phyloP scores from a whole-genome alignment of 2,797 vertebrate species.

The Hirundo rustica region DNA sequence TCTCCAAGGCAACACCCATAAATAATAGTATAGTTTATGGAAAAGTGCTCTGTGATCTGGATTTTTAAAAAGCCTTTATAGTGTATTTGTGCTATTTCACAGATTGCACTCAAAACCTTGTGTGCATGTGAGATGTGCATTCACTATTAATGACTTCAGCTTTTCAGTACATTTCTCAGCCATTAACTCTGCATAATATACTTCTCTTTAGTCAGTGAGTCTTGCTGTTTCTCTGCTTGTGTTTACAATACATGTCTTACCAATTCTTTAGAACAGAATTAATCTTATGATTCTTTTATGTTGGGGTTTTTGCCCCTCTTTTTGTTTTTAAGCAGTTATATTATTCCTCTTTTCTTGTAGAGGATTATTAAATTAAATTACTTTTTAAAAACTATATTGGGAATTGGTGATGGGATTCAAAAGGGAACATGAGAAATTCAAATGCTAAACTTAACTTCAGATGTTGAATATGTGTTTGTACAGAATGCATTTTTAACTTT shows the following conservation, averaged over 20 bases:
- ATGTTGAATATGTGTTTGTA: background rate
- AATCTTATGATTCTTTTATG: background rate
- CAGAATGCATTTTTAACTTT: background rate
- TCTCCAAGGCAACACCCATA: background rate
- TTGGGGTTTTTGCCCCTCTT: accelerated
- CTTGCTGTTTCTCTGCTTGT: background rate
- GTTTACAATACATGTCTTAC: background rate
- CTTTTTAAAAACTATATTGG: background rate
- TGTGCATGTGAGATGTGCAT: background rate
- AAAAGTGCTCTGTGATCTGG: background rate
- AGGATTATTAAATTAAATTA: background rate
- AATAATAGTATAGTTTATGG: background rate
- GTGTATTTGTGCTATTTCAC: background rate
- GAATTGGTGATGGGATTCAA: background rate
- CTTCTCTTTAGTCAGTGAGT: background rate
- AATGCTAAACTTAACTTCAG: background rate
- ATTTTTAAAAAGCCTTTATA: background rate
- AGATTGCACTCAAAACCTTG: background rate
- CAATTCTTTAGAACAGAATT: background rate
- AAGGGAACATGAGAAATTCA: background rate
- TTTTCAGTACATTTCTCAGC: background rate
- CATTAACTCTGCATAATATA: background rate
- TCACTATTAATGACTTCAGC: background rate
- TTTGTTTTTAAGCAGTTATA: background rate
- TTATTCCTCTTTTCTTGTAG: background rate